Evolutionary conservation across 2,888 invertebrate species (phyloP).

Genomic region (Fragum sueziense): DNA sequence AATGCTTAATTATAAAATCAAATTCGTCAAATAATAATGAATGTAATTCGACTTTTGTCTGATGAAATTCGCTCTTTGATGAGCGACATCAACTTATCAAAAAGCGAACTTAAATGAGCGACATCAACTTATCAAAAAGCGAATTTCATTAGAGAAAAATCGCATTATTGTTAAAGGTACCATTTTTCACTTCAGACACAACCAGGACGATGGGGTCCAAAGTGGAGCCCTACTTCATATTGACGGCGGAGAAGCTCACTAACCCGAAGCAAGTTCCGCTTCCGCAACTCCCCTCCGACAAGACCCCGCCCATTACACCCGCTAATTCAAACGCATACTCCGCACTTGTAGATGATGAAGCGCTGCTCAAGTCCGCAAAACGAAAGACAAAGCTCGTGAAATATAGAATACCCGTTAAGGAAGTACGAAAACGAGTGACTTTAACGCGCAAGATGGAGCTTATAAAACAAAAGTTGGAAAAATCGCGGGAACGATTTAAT

Average conservation of each 20-base stretch:
- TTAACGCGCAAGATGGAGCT: slow-evolving; percentile 62
- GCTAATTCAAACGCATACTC: slow-evolving; percentile 27
- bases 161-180: too few species aligned
- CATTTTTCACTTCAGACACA: not conserved
- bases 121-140: too few species aligned
- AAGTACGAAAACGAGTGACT: slow-evolving; percentile 39
- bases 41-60: too few species aligned
- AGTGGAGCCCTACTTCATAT: slow-evolving; percentile 62
- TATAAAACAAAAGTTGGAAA: slow-evolving; percentile 62
- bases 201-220: slow-evolving; percentile 55
- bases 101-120: too few species aligned
- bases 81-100: too few species aligned
- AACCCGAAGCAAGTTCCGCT: slow-evolving; percentile 26
- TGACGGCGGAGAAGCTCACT: slow-evolving; percentile 51
- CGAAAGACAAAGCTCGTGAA: slow-evolving; percentile 34
- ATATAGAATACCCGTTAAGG: slow-evolving; percentile 38
- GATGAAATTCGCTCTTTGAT: too few species aligned
- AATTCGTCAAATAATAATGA: too few species aligned
- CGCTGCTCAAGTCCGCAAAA: not conserved
- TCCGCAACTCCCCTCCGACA: slow-evolving; percentile 3
- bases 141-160: too few species aligned
- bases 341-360: not conserved
- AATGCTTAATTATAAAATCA: too few species aligned
- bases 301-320: slow-evolving; percentile 34
- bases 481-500: slow-evolving; percentile 61